Base-by-base conservation (phyloP, 2,888 invertebrate genomes). In the Oscheius sp. region DNA sequence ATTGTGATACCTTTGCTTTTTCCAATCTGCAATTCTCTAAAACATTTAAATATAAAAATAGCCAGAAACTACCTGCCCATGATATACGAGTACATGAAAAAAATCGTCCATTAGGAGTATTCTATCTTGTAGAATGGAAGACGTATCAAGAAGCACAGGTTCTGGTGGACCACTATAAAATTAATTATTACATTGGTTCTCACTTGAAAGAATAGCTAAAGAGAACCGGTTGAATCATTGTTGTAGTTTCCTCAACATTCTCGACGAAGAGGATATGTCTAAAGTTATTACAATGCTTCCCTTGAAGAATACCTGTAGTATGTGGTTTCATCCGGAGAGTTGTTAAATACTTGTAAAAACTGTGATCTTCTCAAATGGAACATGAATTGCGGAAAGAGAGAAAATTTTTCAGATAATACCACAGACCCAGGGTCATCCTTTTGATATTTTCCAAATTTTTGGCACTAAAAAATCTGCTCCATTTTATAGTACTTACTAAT, bases 51-150 rank as follows among this genome's bases (percentile, higher is more conserved):
- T 17, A 28, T 17, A 24, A 0, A 47, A 22, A 62, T 26, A n/a
- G 14, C 24, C 24, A 14, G 14, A 8, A 2, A n/a, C 17, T 9
- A 59, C 59, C 26, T 59, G 59, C 2, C 98, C 98, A 86, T 96
- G 96, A 88, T 96, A 99, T 85, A 99, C 98, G 66, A 99, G 91
- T 85, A 99, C 95, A 89, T 98, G 97, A 91, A 99, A 99, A 90
- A 98, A 99, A 0, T 98, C 97, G 88, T 99, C 98, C 96, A 99
- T 96, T 62, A 99, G 90, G 50, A 99, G 90, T 84, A 99, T 98
- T 70, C 94, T 90, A 87, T 99, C 98, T 0, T 95, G 92, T 87
- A 95, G 94, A 86, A 99, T 97, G 72, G 95, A 95, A 61, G 95
- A 94, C 2, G 97, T 95, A 87, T 99, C 98, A 38, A 99, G 89